Base-by-base conservation (phyloP, 2,797 vertebrate genomes). In the Fistularia commersonii region DNA sequence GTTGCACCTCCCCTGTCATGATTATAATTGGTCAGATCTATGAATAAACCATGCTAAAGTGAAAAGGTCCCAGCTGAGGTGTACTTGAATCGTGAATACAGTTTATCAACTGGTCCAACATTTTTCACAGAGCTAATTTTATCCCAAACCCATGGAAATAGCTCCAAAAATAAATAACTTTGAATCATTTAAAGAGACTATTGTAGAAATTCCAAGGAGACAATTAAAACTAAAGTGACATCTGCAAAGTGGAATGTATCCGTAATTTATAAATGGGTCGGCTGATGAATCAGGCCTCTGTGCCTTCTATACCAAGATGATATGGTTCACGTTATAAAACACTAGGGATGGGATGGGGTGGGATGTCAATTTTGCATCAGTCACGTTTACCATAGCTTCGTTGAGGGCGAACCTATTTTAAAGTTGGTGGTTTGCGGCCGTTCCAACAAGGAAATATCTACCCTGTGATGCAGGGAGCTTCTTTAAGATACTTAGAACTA, bases 401-500 rank as follows among this genome's bases (percentile, higher is more conserved):
- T 59, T 76, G 73, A 83, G 72, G 74, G 77, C 40, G 58, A 44
- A 57, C 52, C 79, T 80, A 71, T 85, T 89, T 84, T 80, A 74
- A 76, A 83, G 49, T 47, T 10, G 46, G 84, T 85, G 85, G 86
- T 89, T 88, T 88, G 86, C 34, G 83, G 87, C 45, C 57, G 47
- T 61, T 74, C 83, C 74, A 75, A 85, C 83, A 84, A 86, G 86
- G 78, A 89, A 88, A 87, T 84, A 81, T 87, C 87, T 84, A 84
- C 83, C 81, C 78, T 86, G 85, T 71, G 82, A 83, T 81, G 48
- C 39, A 59, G 61, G 76, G 61, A 80, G 79, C 85, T 85, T 83
- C 86, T 88, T 86, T 87, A 80, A 78, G 85, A 81, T 66, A 77
- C 81, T 81, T 73, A 79, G 55, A 74, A 72, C 77, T 80, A 61